Evolutionary conservation across 2,888 invertebrate species (phyloP).

Genomic region (Monopis laevigella): DNA sequence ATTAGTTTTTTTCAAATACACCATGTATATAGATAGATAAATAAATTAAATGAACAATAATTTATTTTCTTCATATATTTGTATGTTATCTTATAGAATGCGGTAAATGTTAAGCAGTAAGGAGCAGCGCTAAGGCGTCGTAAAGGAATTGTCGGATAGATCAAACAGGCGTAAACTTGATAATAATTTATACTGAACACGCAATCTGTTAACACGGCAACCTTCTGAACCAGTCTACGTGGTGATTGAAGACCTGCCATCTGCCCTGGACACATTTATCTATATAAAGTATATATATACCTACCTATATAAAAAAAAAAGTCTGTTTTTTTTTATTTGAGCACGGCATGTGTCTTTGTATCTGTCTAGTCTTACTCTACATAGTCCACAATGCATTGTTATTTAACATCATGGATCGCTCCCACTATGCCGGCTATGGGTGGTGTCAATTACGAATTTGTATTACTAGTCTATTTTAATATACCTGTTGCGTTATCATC

Average conservation of each 20-base stretch:
- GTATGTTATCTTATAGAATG: too few relatives aligned
- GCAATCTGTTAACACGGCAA: conserved; percentile 7
- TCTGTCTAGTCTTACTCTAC: too few relatives aligned
- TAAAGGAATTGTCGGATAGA: conserved; percentile 1
- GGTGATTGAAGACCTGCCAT: conserved; percentile 3
- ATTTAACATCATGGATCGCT: neutral
- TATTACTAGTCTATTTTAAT: too few relatives aligned
- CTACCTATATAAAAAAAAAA: neutral
- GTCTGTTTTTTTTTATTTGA: neutral
- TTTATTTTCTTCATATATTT: too few relatives aligned
- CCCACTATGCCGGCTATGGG: neutral
- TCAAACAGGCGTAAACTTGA: conserved; percentile 7
- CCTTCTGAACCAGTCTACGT: neutral
- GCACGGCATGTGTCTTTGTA: neutral
- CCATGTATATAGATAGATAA: too few relatives aligned
- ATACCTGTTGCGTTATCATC: too few relatives aligned
- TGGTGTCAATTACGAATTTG: too few relatives aligned
- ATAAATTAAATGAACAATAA: too few relatives aligned
- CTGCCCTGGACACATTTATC: neutral
- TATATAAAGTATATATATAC: neutral
- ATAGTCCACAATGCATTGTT: neutral
- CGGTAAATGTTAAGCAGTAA: too few relatives aligned
- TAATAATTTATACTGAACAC: conserved; percentile 7
- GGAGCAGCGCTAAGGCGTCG: too few relatives aligned
- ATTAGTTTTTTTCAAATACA: too few relatives aligned